A percentile compares a stretch with the other conserved stretches of the same genome.
Conservation (phyloP, 35 echinoderm and acorn worm species). For the Holothuria glaberrima region DNA sequence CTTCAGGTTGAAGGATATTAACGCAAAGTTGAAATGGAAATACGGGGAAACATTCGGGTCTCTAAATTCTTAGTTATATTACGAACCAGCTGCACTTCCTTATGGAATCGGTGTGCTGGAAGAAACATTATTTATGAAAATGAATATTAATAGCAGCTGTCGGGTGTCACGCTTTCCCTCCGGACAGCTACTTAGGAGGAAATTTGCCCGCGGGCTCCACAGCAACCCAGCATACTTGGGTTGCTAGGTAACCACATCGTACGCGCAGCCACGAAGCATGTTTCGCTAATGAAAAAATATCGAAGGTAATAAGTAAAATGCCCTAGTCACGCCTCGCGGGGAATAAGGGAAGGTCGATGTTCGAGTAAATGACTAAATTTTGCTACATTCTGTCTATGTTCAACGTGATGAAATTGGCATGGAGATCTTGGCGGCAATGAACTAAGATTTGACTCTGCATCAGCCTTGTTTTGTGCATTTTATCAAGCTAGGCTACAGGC, state of each 20-base stretch:
- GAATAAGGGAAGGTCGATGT: slow-evolving; percentile 21
- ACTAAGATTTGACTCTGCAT: slow-evolving; percentile 9
- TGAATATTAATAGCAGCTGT: slow-evolving; percentile 54
- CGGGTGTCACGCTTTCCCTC: slow-evolving; percentile 48
- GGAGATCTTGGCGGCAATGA: slow-evolving; percentile 30
- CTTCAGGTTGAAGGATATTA: no score
- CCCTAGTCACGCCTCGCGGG: slow-evolving; percentile 36
- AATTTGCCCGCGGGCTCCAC: slow-evolving; percentile 35
- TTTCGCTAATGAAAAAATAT: slow-evolving; percentile 45
- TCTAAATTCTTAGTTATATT: no score
- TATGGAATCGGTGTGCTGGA: neutral
- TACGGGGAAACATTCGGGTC: no score
- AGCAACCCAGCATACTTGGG: slow-evolving; percentile 51
- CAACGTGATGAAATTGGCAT: neutral
- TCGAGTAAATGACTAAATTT: slow-evolving; percentile 47
- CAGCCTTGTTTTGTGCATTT: no score
- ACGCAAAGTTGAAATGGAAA: no score
- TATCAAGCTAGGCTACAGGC: no score
- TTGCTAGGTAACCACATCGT: slow-evolving; percentile 37
- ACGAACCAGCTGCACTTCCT: no score
- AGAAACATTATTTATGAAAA: slow-evolving; percentile 54
- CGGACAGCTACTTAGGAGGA: slow-evolving; percentile 34
- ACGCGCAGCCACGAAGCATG: slow-evolving; percentile 38
- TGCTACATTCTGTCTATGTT: slow-evolving; percentile 36
- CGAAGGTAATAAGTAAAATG: slow-evolving; percentile 28